These are phyloP conservation scores for Brachionus paranguensis DNA, from an alignment of 1,140 invertebrate genomes.

Conservation along the genomic window DNA sequence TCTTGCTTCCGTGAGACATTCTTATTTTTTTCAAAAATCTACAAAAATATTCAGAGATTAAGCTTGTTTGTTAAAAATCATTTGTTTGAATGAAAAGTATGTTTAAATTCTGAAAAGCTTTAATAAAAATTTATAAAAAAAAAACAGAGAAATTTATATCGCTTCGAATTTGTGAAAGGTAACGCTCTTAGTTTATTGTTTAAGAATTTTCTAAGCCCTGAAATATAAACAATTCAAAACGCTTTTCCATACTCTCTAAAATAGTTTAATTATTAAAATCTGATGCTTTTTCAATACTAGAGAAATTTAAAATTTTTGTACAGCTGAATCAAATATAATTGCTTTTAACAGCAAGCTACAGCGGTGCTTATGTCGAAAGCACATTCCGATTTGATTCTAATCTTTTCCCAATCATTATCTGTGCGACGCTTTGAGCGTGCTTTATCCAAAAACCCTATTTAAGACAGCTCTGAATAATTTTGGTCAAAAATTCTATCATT, in stretches of 20 bases:
- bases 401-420: not conserved
- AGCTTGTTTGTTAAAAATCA: no score
- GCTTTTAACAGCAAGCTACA: not conserved
- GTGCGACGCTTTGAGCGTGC: not conserved
- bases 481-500: not conserved
- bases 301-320: not conserved
- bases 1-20: conserved; percentile 29
- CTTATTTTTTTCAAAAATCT: not conserved
- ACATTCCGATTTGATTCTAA: not conserved
- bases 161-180: not conserved
- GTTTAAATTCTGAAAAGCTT: not conserved
- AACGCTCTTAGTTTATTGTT: not conserved
- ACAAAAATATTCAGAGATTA: not conserved
- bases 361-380: not conserved
- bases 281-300: not conserved
- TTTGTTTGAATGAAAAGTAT: not conserved
- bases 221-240: not conserved
- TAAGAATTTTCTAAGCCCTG: not conserved
- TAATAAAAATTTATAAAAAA: not conserved
- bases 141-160: not conserved
- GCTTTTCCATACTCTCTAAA: conserved; percentile 12
- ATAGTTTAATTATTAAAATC: not conserved
- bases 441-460: not conserved
- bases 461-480: not conserved
- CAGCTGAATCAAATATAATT: not conserved